Evolutionary conservation across 2,113 vertebrate species (phyloP).

Genomic region (Mandrillus leucophaeus): DNA sequence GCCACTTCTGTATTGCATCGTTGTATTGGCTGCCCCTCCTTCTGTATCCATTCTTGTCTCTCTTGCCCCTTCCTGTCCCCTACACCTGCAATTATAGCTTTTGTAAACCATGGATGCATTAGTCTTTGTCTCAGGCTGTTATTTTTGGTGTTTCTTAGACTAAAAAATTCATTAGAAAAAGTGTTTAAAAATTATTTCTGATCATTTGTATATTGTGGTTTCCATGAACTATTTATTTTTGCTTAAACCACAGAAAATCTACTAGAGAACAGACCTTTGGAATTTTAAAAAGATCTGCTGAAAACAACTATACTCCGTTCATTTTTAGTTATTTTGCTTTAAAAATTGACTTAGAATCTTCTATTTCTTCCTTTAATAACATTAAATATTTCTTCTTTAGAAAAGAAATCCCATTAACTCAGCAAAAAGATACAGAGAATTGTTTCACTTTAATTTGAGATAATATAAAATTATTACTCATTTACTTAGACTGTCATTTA

Average conservation of each 20-base stretch:
- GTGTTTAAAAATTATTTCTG: not conserved
- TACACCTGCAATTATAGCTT: not conserved
- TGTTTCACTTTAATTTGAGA: conserved; percentile 13
- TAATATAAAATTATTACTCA: not conserved
- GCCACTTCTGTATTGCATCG: not conserved
- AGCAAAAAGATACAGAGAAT: not conserved
- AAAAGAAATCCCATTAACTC: not conserved
- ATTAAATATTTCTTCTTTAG: not conserved
- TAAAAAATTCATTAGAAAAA: not conserved
- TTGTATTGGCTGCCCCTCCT: not conserved
- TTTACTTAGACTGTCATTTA: conserved; percentile 20
- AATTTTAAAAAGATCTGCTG: not conserved
- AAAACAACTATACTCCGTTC: not conserved
- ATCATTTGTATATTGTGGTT: not conserved
- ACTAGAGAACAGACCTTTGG: not conserved
- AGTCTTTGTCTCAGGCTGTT: not conserved
- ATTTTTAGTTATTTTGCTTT: conserved; percentile 13
- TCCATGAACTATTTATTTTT: not conserved
- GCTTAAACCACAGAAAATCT: not conserved
- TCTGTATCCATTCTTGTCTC: too few species aligned
- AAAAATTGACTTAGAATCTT: not conserved
- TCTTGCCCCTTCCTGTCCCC: not conserved
- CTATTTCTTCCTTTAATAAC: not conserved
- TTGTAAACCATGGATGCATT: not conserved
- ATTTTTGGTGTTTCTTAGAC: conserved; percentile 24